phyloP scores from a whole-genome alignment of 2,113 vertebrate species.

The Neodontobutis hainanensis region DNA sequence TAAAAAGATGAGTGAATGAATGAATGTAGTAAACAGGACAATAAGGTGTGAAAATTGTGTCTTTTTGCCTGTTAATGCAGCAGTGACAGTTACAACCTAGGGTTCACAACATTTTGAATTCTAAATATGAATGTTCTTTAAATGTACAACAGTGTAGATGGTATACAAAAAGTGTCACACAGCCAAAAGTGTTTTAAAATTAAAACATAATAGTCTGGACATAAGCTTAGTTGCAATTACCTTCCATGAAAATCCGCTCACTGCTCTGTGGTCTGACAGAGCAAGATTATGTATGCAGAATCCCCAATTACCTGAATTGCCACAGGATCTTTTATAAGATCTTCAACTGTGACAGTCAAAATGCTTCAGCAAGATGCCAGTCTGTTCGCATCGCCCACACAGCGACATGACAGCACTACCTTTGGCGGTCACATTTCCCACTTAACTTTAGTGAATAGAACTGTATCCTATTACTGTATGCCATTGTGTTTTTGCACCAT shows the following conservation, averaged over 20 bases:
- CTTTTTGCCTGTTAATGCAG: too few relatives aligned
- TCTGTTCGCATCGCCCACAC: slow-evolving; percentile 29
- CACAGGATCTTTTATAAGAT: slow-evolving; percentile 18
- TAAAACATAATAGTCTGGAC: neutral
- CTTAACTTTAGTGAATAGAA: slow-evolving; percentile 28
- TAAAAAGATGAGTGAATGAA: too few relatives aligned
- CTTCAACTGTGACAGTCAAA: slow-evolving; percentile 37
- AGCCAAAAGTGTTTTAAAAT: too few relatives aligned
- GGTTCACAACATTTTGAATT: too few relatives aligned
- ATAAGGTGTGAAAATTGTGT: too few relatives aligned
- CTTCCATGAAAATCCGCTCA: slow-evolving; percentile 5
- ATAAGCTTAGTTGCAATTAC: neutral
- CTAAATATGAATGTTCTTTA: too few relatives aligned
- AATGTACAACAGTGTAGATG: too few relatives aligned
- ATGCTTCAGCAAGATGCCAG: slow-evolving; percentile 23
- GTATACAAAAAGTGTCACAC: too few relatives aligned
- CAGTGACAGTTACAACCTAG: too few relatives aligned
- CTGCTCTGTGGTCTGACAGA: neutral
- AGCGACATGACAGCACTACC: slow-evolving; percentile 33
- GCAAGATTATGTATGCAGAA: slow-evolving; percentile 27
- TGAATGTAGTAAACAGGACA: too few relatives aligned
- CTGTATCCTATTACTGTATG: slow-evolving; percentile 27
- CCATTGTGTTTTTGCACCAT: slow-evolving; percentile 23
- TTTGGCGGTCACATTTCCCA: slow-evolving; percentile 40
- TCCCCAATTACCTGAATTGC: slow-evolving; percentile 21